Evolutionary conservation across 2,888 invertebrate species (phyloP), one percentile per base, ranked within the genome.

Genomic region (Calephelis perditalis): DNA sequence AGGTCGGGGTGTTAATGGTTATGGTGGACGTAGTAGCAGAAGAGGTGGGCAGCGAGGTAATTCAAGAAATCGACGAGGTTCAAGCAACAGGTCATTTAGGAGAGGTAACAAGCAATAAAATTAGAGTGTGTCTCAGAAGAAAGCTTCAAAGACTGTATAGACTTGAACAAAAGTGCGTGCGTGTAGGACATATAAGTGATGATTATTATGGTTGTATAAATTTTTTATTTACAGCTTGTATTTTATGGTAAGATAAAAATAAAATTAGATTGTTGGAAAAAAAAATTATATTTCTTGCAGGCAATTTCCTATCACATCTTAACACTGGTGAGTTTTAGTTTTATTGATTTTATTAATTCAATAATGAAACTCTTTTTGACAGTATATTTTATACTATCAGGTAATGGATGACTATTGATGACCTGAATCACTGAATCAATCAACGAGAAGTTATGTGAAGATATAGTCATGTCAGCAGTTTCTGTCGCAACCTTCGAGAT

Each of bases 171-270:
- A 71, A 68, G 74, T 68, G 70, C 76, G 75, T 76, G 74, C 76
- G 85, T 86, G 85, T 81, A 79, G 79, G 75, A 77, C 78, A 74
- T 77, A 67, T 67, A 72, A 77, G 81, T 85, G 81, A 77, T 75
- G 76, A 72, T 73, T 72, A 78, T 78, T 74, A 73, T 75, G 79
- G 84, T 85, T 89, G 89, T 88, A 88, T 71, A 89, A 86, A 87
- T 77, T 83, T 83, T 81, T 77, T 77, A 74, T 78, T 84, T 82
- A 83, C 80, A 77, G 81, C 86, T 82, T 86, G 77, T 84, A 79
- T 78, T 82, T 77, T 81, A 81, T 73, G 67, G 71, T 82, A 81
- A 82, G 78, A 80, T 60, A 71, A 81, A 79, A 82, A 79, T 86
- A 84, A 84, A 79, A 75, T 77, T 78, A 74, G 80, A 79, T 81